Evolutionary conservation across 1,140 invertebrate genomes (phyloP).

Genomic region (Venustaconcha ellipsiformis): DNA sequence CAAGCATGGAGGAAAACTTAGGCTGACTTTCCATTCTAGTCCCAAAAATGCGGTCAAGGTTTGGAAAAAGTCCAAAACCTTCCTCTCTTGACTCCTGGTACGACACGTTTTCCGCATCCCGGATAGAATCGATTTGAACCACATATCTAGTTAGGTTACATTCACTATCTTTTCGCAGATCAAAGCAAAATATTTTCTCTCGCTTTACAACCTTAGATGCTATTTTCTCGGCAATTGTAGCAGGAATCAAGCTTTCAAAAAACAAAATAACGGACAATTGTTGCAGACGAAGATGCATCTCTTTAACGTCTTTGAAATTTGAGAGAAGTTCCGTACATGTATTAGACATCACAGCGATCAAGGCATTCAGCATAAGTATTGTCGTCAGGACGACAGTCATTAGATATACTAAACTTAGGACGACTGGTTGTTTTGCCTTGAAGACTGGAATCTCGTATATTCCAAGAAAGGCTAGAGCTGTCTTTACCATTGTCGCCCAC

Average conservation of each 20-base stretch:
- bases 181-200: too few relatives aligned
- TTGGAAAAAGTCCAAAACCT: too few relatives aligned
- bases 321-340: slow-evolving; percentile 47
- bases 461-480: slow-evolving; percentile 49
- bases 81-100: too few relatives aligned
- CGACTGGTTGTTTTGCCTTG: slow-evolving; percentile 34
- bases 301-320: slow-evolving; percentile 23
- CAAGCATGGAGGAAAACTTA: too few relatives aligned
- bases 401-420: slow-evolving; percentile 41
- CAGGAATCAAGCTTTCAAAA: slow-evolving; percentile 43
- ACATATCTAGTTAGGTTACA: too few relatives aligned
- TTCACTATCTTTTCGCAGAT: too few relatives aligned
- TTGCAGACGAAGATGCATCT: slow-evolving; percentile 40
- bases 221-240: too few relatives aligned
- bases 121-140: too few relatives aligned
- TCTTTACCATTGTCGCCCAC: slow-evolving; percentile 37
- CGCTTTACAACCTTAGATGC: too few relatives aligned
- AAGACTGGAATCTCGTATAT: slow-evolving; percentile 31
- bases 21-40: too few relatives aligned
- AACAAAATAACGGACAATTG: slow-evolving; percentile 42
- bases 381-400: slow-evolving; percentile 50
- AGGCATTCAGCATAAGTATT: slow-evolving; percentile 49
- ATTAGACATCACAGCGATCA: slow-evolving; percentile 59
- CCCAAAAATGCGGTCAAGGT: too few relatives aligned
- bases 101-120: too few relatives aligned